A percentile compares a stretch with the other conserved stretches of the same genome.
Conservation (phyloP, 2,888 invertebrate species). For the Plemyria rubiginata region DNA sequence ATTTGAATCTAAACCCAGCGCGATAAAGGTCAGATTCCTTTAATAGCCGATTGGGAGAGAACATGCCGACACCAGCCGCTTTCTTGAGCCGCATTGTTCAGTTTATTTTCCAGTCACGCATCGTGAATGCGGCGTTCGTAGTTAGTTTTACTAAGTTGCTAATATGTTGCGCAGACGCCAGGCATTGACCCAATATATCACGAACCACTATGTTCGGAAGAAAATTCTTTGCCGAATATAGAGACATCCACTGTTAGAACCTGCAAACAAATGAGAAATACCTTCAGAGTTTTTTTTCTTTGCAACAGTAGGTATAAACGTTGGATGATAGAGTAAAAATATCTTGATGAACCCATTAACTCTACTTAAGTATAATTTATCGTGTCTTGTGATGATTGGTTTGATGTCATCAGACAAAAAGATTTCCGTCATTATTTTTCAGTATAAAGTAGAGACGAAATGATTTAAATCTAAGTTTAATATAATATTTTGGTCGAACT, state of each 20-base stretch:
- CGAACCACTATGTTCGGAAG: conserved; percentile 10
- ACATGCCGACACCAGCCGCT: conserved; percentile 11
- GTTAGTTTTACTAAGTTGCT: conserved; percentile 22
- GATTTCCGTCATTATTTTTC: no score
- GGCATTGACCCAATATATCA: conserved; percentile 26
- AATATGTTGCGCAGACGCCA: conserved; percentile 24
- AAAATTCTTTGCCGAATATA: conserved; percentile 4
- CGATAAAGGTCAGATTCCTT: conserved; percentile 3
- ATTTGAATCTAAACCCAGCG: conserved; percentile 5
- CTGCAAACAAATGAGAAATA: neutral
- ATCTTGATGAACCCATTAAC: neutral
- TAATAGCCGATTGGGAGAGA: conserved; percentile 7
- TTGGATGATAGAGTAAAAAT: neutral
- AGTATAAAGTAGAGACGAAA: no score
- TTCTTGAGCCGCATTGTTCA: conserved; percentile 30
- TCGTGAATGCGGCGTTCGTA: conserved; percentile 20
- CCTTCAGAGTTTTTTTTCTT: neutral
- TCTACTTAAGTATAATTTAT: neutral
- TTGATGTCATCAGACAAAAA: no score
- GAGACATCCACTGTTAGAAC: conserved; percentile 1
- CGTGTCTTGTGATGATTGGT: neutral
- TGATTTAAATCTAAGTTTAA: no score
- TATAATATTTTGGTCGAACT: no score
- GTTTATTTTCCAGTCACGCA: conserved; percentile 35
- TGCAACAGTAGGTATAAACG: neutral